Evolutionary conservation across 2,888 invertebrate species (phyloP).

Genomic region (Cephonodes hylas): DNA sequence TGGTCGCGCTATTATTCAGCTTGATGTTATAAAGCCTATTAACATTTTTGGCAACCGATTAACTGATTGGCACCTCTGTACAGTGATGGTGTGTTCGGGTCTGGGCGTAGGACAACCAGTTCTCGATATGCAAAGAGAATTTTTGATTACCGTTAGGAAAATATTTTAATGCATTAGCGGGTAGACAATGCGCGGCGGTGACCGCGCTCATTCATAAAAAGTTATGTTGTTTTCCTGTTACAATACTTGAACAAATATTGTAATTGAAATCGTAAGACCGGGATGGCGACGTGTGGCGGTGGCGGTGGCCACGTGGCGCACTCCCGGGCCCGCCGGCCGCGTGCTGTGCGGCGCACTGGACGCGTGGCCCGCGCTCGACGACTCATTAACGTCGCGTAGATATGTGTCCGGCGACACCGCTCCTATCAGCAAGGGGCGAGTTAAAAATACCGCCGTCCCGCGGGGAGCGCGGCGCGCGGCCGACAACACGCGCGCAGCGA

Average conservation of each 20-base stretch:
- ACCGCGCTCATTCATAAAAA: constrained; percentile 34
- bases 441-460: constrained; percentile 18
- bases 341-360: constrained; percentile 23
- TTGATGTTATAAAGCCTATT: too few species aligned
- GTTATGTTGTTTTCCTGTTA: constrained; percentile 31
- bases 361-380: neutral
- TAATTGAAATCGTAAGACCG: constrained; percentile 26
- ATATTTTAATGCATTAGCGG: neutral
- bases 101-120: too few species aligned
- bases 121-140: neutral
- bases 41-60: too few species aligned
- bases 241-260: constrained; percentile 33
- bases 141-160: too few species aligned
- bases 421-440: constrained; percentile 15
- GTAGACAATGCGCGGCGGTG: neutral
- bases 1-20: too few species aligned
- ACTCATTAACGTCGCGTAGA: constrained; percentile 13
- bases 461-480: constrained; percentile 4
- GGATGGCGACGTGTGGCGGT: neutral
- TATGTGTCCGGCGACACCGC: constrained; percentile 12
- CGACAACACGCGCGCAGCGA: neutral
- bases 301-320: constrained; percentile 21
- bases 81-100: too few species aligned
- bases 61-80: too few species aligned
- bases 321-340: constrained; percentile 14